A percentile compares a stretch with the other conserved stretches of the same genome.
phyloP scores from a whole-genome alignment of 2,888 invertebrate species.

The Formica aserva region DNA sequence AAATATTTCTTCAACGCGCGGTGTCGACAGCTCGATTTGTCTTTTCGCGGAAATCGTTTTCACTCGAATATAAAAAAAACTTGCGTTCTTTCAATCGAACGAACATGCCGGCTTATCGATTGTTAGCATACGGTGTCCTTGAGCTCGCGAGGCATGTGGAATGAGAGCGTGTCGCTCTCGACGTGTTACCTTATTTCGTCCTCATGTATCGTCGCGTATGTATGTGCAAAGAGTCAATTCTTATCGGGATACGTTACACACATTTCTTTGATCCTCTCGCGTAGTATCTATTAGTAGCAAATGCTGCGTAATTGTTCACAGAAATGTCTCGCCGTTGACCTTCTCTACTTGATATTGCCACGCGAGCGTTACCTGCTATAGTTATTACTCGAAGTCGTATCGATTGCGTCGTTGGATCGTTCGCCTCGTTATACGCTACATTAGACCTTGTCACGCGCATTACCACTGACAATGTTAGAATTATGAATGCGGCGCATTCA shows the following conservation, averaged over 20 bases:
- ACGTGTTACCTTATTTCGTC: conserved; percentile 10
- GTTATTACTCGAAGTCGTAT: conserved; percentile 14
- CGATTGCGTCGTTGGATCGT: conserved; percentile 46
- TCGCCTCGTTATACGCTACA: conserved; percentile 48
- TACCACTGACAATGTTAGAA: conserved; percentile 45
- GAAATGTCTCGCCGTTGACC: conserved; percentile 59
- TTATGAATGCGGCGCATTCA: conserved; percentile 54
- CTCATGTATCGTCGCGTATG: conserved; percentile 1
- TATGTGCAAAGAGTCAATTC: conserved; percentile 13
- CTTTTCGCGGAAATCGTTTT: background rate
- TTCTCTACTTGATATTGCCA: conserved; percentile 58
- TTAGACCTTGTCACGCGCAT: conserved; percentile 47
- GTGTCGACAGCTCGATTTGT: background rate
- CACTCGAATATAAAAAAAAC: background rate
- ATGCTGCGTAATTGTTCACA: conserved; percentile 55
- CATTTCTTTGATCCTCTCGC: conserved; percentile 37
- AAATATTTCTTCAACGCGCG: background rate
- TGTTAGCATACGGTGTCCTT: conserved; percentile 57
- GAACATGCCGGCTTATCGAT: conserved; percentile 19
- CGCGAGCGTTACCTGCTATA: background rate
- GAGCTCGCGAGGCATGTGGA: conserved; percentile 24
- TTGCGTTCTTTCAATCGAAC: background rate
- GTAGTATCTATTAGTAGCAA: conserved; percentile 61
- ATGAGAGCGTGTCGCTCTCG: background rate
- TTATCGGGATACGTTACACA: background rate